Evolutionary conservation across 2,113 vertebrate species (phyloP).

Genomic region (Laterallus jamaicensis): DNA sequence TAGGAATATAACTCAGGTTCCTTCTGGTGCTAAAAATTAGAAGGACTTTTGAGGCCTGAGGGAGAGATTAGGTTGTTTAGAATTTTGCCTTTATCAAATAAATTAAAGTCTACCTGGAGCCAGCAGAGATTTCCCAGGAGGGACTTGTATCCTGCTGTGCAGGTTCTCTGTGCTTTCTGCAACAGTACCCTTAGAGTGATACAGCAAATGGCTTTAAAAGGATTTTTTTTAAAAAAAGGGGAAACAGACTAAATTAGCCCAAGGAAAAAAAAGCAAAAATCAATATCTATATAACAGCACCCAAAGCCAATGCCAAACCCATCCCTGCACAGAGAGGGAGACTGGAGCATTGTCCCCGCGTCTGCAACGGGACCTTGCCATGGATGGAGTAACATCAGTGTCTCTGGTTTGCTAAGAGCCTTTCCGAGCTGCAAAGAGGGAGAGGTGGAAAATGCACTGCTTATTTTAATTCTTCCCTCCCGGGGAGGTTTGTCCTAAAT

Average conservation of each 20-base stretch:
- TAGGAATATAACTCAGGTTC: neutral
- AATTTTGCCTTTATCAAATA: slow-evolving; percentile 40
- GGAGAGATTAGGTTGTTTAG: neutral
- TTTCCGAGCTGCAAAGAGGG: neutral
- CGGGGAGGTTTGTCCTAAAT: neutral
- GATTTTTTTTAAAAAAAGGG: neutral
- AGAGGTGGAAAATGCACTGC: neutral
- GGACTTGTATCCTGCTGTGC: neutral
- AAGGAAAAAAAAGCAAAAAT: neutral
- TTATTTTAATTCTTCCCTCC: neutral
- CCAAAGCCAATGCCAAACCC: neutral
- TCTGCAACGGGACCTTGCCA: neutral
- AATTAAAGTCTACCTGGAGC: slow-evolving; percentile 8
- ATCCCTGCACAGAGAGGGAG: neutral
- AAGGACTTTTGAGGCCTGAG: slow-evolving; percentile 11
- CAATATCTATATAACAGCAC: neutral
- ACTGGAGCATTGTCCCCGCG: fast-evolving
- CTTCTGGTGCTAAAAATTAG: slow-evolving; percentile 7
- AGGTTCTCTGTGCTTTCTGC: neutral
- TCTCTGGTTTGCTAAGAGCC: neutral
- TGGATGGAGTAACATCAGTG: fast-evolving
- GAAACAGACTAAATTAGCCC: neutral
- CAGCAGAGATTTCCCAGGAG: slow-evolving; percentile 29
- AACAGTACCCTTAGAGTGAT: neutral
- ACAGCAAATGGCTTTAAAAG: neutral